These are phyloP conservation scores for Adelognathus sp. DNA, from an alignment of 2,888 invertebrate species.

Conservation along the genomic window DNA sequence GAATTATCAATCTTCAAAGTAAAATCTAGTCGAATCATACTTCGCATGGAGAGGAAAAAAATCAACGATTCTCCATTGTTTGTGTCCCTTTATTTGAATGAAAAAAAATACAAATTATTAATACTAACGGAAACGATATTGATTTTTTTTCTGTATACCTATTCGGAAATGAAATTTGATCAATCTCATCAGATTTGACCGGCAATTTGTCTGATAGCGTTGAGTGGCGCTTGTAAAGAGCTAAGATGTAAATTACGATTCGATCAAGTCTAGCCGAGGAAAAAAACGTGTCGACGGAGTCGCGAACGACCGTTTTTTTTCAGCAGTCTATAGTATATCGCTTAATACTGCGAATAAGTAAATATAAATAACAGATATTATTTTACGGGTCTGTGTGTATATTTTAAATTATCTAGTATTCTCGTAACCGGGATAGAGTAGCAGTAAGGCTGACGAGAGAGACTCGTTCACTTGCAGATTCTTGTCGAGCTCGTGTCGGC, in stretches of 20 bases:
- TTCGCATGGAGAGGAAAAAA: too few species aligned
- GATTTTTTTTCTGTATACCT: neutral
- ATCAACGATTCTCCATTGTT: neutral
- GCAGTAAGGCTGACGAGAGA: constrained; percentile 83
- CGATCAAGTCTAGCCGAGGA: too few species aligned
- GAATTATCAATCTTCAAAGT: too few species aligned
- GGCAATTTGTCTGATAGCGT: too few species aligned
- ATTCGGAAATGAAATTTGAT: neutral
- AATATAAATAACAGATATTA: constrained; percentile 13
- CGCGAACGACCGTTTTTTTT: too few species aligned
- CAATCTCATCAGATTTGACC: too few species aligned
- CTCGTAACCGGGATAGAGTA: constrained; percentile 88
- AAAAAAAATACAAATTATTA: constrained; percentile 25
- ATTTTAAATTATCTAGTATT: constrained; percentile 75
- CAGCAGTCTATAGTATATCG: too few species aligned
- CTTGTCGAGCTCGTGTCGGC: constrained; percentile 84
- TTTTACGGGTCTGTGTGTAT: neutral
- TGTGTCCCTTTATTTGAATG: constrained; percentile 4
- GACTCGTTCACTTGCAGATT: constrained; percentile 83
- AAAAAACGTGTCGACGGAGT: too few species aligned
- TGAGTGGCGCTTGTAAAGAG: too few species aligned
- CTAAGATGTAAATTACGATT: too few species aligned
- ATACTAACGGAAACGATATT: neutral
- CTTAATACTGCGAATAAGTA: constrained; percentile 13
- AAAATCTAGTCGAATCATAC: too few species aligned